Conservation (phyloP, 2,797 vertebrate genomes). For the Pogoniulus pusillus region DNA sequence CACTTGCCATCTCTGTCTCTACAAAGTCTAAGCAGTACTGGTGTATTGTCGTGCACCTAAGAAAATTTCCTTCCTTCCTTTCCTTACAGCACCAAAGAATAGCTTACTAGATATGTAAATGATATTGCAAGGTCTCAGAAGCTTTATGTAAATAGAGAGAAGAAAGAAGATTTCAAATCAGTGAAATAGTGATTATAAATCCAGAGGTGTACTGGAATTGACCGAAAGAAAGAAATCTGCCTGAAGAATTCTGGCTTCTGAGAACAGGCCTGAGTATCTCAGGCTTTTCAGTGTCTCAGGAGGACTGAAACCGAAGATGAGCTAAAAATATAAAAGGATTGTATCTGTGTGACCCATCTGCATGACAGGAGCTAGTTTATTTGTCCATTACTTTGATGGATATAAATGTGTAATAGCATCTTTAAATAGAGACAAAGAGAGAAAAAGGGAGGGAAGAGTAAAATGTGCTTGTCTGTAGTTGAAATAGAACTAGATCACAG, state of each 20-base stretch:
- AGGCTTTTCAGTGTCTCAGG: not conserved
- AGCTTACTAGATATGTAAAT: not conserved
- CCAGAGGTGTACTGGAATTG: not conserved
- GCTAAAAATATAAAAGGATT: conserved; percentile 1
- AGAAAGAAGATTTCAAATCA: not conserved
- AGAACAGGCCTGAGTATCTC: not conserved
- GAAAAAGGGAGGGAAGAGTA: not conserved
- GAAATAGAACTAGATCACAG: conserved; percentile 46
- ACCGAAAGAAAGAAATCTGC: not conserved
- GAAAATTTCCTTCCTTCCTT: not conserved
- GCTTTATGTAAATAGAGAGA: not conserved
- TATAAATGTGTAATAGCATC: conserved; percentile 3
- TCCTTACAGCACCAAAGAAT: not conserved
- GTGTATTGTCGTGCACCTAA: not conserved
- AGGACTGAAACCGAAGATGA: not conserved
- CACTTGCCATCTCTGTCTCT: not conserved
- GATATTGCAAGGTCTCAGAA: not conserved
- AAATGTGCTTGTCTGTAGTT: conserved; percentile 29
- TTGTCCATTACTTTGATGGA: not conserved
- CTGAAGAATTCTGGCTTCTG: not conserved
- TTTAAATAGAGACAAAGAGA: conserved; percentile 1
- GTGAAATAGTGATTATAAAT: not conserved
- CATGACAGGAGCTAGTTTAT: conserved; percentile 8
- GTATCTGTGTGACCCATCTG: not conserved
- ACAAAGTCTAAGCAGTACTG: not conserved